Conservation (phyloP, 2,888 invertebrate genomes). For the Gisinianus flammeolus region DNA sequence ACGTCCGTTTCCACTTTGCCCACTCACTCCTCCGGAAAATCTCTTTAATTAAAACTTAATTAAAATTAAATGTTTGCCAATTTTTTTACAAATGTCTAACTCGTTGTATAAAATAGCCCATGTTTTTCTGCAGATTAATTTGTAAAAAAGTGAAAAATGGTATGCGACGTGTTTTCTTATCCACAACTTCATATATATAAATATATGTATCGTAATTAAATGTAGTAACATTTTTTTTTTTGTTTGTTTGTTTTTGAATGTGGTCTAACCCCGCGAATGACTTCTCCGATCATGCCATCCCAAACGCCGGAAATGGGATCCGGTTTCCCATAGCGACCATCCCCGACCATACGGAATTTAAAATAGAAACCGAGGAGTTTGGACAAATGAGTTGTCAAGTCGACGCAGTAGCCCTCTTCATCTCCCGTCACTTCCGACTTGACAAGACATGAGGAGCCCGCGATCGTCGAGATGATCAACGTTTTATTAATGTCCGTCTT, state of each 20-base stretch:
- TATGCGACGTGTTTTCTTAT: not conserved
- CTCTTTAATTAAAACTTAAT: too few relatives aligned
- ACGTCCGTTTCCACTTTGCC: too few relatives aligned
- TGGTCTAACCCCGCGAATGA: constrained; percentile 50
- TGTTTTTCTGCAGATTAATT: too few relatives aligned
- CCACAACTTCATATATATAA: not conserved
- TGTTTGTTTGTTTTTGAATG: too few relatives aligned
- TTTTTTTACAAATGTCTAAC: too few relatives aligned
- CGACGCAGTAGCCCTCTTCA: constrained; percentile 55
- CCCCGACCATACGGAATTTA: constrained; percentile 49
- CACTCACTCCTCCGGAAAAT: too few relatives aligned
- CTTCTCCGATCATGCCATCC: constrained; percentile 57
- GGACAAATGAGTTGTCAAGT: constrained; percentile 50
- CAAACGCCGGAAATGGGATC: constrained; percentile 52
- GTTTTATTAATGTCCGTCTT: constrained; percentile 54
- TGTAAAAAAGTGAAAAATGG: not conserved
- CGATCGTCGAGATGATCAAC: constrained; percentile 52
- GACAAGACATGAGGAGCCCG: constrained; percentile 46
- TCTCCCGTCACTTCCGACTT: constrained; percentile 44
- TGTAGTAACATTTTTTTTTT: too few relatives aligned
- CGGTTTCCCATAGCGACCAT: constrained; percentile 53
- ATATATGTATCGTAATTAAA: not conserved
- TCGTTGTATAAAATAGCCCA: too few relatives aligned
- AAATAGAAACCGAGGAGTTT: constrained; percentile 54
- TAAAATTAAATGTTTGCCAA: too few relatives aligned